Evolutionary conservation across 2,113 vertebrate genomes (phyloP).

Genomic region (Gadus macrocephalus): DNA sequence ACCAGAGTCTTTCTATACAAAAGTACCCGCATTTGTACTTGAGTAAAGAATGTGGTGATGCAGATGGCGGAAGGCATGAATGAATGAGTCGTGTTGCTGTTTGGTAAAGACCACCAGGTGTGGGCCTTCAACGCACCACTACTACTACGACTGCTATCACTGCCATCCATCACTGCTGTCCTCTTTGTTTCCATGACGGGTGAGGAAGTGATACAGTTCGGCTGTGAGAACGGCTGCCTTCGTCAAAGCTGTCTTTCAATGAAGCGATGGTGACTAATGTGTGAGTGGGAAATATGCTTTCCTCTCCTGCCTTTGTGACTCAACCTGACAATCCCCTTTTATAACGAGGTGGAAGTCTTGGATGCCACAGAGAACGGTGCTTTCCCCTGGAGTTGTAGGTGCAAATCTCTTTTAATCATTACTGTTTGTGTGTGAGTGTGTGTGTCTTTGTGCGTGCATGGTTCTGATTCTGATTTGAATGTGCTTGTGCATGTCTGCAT

Average conservation of each 20-base stretch:
- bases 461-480: no score
- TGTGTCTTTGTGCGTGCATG: no score
- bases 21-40: no score
- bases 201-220: constrained; percentile 45
- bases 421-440: constrained; percentile 2
- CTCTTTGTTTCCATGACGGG: no score
- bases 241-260: constrained; percentile 55
- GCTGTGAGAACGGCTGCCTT: constrained; percentile 45
- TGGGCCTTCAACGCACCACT: constrained; percentile 21
- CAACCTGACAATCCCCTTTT: constrained; percentile 40
- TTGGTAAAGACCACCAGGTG: constrained; percentile 30
- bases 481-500: neutral
- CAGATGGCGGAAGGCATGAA: neutral
- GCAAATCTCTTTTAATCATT: constrained; percentile 30
- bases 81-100: neutral
- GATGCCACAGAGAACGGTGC: constrained; percentile 49
- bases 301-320: constrained; percentile 59
- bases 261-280: constrained; percentile 68
- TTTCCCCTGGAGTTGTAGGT: constrained; percentile 57
- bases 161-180: no score
- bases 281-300: constrained; percentile 56
- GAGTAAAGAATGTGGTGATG: no score
- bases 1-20: no score
- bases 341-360: constrained; percentile 57
- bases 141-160: no score